Evolutionary conservation across 2,888 invertebrate species (phyloP), one percentile per base, ranked within the genome.

Genomic region (Dynastes hyllus): DNA sequence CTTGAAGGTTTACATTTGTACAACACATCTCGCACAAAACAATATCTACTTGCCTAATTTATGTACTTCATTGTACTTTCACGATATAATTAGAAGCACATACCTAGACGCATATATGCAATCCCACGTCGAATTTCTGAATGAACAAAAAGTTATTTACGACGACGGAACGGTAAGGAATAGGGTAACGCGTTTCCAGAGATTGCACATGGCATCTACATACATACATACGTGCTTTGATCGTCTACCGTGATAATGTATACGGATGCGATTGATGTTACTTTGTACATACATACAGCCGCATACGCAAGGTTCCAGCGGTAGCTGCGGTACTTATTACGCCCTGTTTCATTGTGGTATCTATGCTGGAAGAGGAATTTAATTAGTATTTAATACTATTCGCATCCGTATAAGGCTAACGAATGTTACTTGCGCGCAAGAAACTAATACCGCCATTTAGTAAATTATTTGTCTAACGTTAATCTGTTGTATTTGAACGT

Each of bases 241-340:
- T 69, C 69, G 29, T 13, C 22, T 51, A 69, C 69, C 69, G 69
- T 69, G 69, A 69, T 69, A 69, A 69, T 27, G 69, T 69, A 51
- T 69, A 29, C 27, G 29, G 69, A 69, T 29, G 69, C 27, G 51
- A 51, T 27, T 69, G 51, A 50, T 69, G 51, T 69, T 69, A 69
- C 29, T 51, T 16, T 51, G 50, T 69, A 32, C 63, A 32, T 32
- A 29, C 32, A 63, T 63, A 13, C 69, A 27, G 66, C 16, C 37
- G 1, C 40, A 29, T 27, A 29, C 22, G 13, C 16, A 22, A 45
- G 16, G 66, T 29, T 51, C 22, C 22, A 58, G 22, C 22, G 63
- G 32, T 63, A 63, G 63, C 32, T 63, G 5, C 32, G 22, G 51
- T 69, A 69, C 16, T 50, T 50, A 51, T 51, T 50, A 27, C 51